Percentiles rank a stretch among this genome's conserved stretches.
Evolutionary conservation across 2,113 vertebrate species (phyloP).

Genomic region (Mohoua ochrocephala): DNA sequence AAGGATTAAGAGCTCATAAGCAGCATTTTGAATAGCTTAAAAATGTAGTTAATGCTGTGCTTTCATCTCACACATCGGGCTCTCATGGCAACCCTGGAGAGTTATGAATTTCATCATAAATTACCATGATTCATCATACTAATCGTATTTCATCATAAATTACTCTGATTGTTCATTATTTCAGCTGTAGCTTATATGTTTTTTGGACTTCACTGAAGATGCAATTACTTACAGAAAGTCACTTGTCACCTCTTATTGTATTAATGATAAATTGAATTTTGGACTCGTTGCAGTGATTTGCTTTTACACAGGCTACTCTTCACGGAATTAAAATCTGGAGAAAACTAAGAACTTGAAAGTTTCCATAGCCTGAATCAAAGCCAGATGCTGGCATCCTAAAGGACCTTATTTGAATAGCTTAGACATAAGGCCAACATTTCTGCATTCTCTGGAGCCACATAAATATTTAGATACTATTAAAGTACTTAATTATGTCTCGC

Average conservation of each 20-base stretch:
- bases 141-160: background rate
- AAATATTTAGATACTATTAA: background rate
- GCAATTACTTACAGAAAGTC: background rate
- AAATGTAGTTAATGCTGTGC: background rate
- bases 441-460: background rate
- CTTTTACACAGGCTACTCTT: background rate
- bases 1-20: background rate
- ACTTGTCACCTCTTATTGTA: background rate
- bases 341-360: background rate
- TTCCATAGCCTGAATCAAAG: background rate
- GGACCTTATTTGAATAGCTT: background rate
- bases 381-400: background rate
- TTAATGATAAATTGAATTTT: background rate
- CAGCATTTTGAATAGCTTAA: background rate
- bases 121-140: background rate
- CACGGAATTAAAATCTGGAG: background rate
- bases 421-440: background rate
- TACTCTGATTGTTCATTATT: constrained; percentile 30
- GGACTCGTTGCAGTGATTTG: background rate
- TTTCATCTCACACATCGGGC: background rate
- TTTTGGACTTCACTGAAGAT: background rate
- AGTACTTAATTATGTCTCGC: background rate
- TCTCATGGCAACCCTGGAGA: background rate
- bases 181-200: background rate
- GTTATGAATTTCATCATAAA: background rate